Percentiles rank a stretch among this genome's conserved stretches.
These are phyloP conservation scores for Stramonita haemastoma DNA, from an alignment of 2,888 invertebrate genomes.

Conservation along the genomic window DNA sequence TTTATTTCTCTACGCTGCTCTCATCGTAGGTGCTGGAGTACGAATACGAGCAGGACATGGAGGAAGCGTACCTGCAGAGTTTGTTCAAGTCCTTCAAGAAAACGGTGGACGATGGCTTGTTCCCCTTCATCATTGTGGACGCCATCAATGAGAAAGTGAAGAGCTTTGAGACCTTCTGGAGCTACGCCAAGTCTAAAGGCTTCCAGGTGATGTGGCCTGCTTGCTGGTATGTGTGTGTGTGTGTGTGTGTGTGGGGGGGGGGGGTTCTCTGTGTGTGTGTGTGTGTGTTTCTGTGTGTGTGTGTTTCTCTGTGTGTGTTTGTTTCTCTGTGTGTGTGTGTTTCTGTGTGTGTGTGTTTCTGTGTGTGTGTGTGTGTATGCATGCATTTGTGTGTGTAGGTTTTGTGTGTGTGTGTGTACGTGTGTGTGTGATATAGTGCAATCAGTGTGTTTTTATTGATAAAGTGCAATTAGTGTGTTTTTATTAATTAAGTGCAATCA, in stretches of 20 bases:
- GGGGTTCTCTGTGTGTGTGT: constrained; percentile 18
- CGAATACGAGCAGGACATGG: constrained; percentile 91
- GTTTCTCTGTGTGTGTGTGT: too few species aligned
- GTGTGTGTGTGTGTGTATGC: too few species aligned
- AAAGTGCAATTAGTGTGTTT: too few species aligned
- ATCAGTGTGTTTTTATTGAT: too few species aligned
- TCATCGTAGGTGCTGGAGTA: constrained; percentile 86
- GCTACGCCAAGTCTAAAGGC: constrained; percentile 86
- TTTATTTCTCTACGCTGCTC: background rate
- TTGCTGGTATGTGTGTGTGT: background rate
- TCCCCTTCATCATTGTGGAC: constrained; percentile 94
- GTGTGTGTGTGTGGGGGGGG: background rate
- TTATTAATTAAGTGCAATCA: too few species aligned
- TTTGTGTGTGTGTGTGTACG: background rate
- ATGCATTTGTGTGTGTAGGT: background rate
- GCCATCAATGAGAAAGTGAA: constrained; percentile 88
- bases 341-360: too few species aligned
- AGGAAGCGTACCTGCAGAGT: constrained; percentile 88
- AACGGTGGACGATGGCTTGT: constrained; percentile 92
- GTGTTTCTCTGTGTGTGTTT: background rate
- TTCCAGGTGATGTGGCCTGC: constrained; percentile 84
- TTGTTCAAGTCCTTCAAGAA: constrained; percentile 93
- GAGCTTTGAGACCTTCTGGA: constrained; percentile 92
- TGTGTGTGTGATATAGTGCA: too few species aligned
- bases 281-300: background rate